Evolutionary conservation across 2,888 invertebrate genomes (phyloP), one percentile per base, ranked within the genome.

Genomic region (Heteromyza rotundicornis): DNA sequence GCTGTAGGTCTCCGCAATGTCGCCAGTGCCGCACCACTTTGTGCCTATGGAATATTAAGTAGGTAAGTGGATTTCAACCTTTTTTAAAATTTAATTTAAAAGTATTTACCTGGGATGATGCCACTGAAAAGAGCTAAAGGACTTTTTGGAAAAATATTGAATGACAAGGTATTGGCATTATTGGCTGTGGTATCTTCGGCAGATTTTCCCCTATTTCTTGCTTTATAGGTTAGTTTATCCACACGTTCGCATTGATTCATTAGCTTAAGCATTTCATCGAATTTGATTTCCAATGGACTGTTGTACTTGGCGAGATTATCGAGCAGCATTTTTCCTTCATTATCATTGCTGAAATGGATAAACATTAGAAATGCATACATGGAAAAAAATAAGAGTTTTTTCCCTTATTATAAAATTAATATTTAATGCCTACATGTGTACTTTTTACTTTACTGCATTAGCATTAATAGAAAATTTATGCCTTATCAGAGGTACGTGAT

Each of bases 21-120:
- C 95, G 1, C 95, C 95, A 0, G 92, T 90, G 17, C 96, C 96
- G 77, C 96, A 96, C 94, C 94, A 95, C 82, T 94, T 94, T 40
- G 94, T 95, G 66, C 94, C 94, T 94, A 79, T 0, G 82, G 14
- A 2, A 20, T 20, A n/a, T 50, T 57, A 7, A 10, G 5, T 20
- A 17, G n/a, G 52, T 17, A 35, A 17, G 16, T 40, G 12, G 8
- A 40, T 40, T 40, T 40, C 40, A 7, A n/a, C 14, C 12, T 32
- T 12, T 32, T n/a, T n/a, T n/a, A n/a, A n/a, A n/a, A 10, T 27
- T 27, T 27, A 27, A 50, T 22, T 8, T 50, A 19, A 50, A n/a
- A n/a, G n/a, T 8, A 20, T 50, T 72, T 74, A 92, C 94, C 94
- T 83, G 94, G 94, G 77, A 93, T 87, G 68, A 94, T 92, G 35